phyloP scores from a whole-genome alignment of 2,888 invertebrate genomes.

The Myathropa florea region DNA sequence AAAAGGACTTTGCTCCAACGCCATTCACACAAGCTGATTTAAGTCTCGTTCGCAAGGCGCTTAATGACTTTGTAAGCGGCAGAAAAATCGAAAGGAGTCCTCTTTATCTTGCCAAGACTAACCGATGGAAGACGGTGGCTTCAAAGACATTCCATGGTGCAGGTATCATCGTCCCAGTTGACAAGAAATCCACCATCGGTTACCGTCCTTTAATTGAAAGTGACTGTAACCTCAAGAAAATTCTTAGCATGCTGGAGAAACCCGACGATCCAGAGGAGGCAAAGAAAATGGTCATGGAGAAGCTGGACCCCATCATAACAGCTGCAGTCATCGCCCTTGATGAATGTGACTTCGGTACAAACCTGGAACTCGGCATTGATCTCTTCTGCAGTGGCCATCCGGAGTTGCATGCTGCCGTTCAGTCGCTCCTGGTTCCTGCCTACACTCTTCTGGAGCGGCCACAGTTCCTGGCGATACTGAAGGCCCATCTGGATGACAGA shows the following conservation, averaged over 20 bases:
- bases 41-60: slow-evolving; percentile 83
- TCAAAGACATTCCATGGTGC: slow-evolving; percentile 89
- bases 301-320: slow-evolving; percentile 90
- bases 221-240: slow-evolving; percentile 86
- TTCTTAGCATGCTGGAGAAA: slow-evolving; percentile 84
- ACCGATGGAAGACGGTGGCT: slow-evolving; percentile 84
- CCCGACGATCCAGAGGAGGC: slow-evolving; percentile 81
- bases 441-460: slow-evolving; percentile 89
- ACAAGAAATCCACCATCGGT: slow-evolving; percentile 90
- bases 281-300: slow-evolving; percentile 84
- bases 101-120: slow-evolving; percentile 83
- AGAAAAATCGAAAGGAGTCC: slow-evolving; percentile 82
- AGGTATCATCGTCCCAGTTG: slow-evolving; percentile 92
- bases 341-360: slow-evolving; percentile 97
- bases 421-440: slow-evolving; percentile 86
- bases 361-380: slow-evolving; percentile 93
- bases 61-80: slow-evolving; percentile 85
- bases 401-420: slow-evolving; percentile 85
- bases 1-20: slow-evolving; percentile 77
- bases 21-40: slow-evolving; percentile 86
- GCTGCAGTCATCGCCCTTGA: slow-evolving; percentile 88
- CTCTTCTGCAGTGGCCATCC: slow-evolving; percentile 89
- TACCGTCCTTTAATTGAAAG: slow-evolving; percentile 89
- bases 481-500: slow-evolving; percentile 88
- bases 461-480: slow-evolving; percentile 87